A percentile compares a stretch with the other conserved stretches of the same genome.
Evolutionary conservation across 2,113 vertebrate species (phyloP).

Genomic region (Aldabrachelys gigantea): DNA sequence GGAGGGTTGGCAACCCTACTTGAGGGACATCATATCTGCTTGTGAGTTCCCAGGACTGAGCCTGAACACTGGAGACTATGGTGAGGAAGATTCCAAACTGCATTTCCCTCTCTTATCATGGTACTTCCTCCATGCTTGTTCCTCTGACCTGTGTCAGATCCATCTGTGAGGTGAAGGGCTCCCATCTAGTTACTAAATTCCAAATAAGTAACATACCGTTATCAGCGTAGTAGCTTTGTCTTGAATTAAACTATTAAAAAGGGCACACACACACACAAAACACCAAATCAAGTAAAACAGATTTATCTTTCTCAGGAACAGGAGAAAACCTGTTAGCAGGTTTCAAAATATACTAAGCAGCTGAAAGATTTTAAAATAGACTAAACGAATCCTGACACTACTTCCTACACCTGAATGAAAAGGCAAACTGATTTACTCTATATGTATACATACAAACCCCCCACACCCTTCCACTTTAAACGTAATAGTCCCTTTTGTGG

Average conservation of each 20-base stretch:
- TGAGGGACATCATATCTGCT: background rate
- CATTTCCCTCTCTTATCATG: background rate
- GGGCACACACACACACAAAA: too few species aligned
- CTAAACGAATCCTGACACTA: background rate
- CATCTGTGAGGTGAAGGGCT: background rate
- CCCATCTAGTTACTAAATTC: background rate
- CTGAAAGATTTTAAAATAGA: background rate
- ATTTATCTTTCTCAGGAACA: background rate
- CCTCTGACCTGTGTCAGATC: background rate
- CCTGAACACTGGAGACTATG: background rate
- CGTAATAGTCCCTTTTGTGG: background rate
- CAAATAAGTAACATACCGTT: background rate
- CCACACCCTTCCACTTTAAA: background rate
- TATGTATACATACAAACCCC: background rate
- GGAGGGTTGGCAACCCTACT: too few species aligned
- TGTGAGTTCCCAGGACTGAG: background rate
- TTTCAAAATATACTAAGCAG: background rate
- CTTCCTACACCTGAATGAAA: background rate
- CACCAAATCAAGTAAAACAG: too few species aligned
- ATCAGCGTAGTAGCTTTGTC: background rate
- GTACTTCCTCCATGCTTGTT: background rate
- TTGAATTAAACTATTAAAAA: background rate
- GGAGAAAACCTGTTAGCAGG: background rate
- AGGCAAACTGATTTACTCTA: background rate
- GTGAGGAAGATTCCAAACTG: background rate